Conservation (phyloP, 2,797 vertebrate species). For the Scomberomorus guttatus region DNA sequence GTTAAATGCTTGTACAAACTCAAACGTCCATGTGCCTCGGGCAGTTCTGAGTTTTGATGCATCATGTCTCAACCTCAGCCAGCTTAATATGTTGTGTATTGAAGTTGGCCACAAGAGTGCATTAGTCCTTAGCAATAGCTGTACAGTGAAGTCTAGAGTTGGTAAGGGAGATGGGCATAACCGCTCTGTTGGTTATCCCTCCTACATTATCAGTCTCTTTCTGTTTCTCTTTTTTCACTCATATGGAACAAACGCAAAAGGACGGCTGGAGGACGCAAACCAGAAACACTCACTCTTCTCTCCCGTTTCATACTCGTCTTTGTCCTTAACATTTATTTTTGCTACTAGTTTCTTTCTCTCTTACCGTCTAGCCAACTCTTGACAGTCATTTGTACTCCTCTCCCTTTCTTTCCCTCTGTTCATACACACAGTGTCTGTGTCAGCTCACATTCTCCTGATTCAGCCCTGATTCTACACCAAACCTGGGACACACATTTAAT, state of each 20-base stretch:
- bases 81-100: neutral
- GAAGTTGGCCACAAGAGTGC: neutral
- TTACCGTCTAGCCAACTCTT: neutral
- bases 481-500: constrained; percentile 22
- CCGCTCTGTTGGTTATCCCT: too few relatives aligned
- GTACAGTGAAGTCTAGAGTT: too few relatives aligned
- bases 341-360: neutral
- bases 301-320: neutral
- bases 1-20: too few relatives aligned
- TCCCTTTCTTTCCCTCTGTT: neutral
- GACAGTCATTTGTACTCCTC: neutral
- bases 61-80: neutral
- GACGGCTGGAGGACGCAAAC: neutral
- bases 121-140: too few relatives aligned
- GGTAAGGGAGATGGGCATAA: too few relatives aligned
- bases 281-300: neutral
- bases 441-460: constrained; percentile 23
- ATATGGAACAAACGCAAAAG: neutral
- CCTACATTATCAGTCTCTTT: neutral
- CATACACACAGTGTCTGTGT: neutral
- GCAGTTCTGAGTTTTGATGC: too few relatives aligned
- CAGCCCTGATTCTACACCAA: constrained; percentile 26
- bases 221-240: neutral
- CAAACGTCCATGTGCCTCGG: too few relatives aligned
- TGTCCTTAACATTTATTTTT: neutral